phyloP scores from a whole-genome alignment of 2,888 invertebrate genomes.

The Lacanobia wlatinum region DNA sequence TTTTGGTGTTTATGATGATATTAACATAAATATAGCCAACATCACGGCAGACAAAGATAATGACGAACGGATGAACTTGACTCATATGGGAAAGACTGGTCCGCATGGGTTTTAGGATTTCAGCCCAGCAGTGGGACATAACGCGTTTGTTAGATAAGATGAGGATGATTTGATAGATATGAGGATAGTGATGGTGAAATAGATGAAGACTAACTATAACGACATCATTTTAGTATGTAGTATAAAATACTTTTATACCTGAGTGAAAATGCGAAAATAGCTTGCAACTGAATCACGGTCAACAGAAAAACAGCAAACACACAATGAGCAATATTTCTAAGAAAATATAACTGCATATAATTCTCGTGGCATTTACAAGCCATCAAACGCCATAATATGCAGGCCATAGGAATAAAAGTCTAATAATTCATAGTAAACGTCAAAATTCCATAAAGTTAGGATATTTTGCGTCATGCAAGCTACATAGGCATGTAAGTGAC shows the following conservation, averaged over 20 bases:
- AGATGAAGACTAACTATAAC: not conserved
- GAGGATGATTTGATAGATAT: not conserved
- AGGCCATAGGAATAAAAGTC: conserved; percentile 45
- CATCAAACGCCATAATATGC: conserved; percentile 28
- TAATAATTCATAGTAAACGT: conserved; percentile 50
- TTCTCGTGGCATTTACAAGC: conserved; percentile 38
- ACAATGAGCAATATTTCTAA: conserved; percentile 41
- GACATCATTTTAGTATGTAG: not conserved
- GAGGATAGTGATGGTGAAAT: not conserved
- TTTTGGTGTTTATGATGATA: not conserved
- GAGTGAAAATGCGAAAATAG: not conserved
- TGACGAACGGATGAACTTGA: not conserved
- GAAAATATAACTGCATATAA: conserved; percentile 42
- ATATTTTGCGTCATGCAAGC: conserved; percentile 52
- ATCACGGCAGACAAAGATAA: not conserved
- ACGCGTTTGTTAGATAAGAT: not conserved
- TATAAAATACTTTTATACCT: not conserved
- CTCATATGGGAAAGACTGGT: not conserved
- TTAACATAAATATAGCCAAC: not conserved
- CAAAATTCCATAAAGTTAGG: conserved; percentile 32
- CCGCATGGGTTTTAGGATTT: not conserved
- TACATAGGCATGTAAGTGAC: conserved; percentile 45
- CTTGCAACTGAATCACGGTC: conserved; percentile 1
- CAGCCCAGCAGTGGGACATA: not conserved
- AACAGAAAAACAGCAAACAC: not conserved